These are phyloP conservation scores for Apis florea DNA, from an alignment of 1,140 invertebrate genomes.

Conservation along the genomic window DNA sequence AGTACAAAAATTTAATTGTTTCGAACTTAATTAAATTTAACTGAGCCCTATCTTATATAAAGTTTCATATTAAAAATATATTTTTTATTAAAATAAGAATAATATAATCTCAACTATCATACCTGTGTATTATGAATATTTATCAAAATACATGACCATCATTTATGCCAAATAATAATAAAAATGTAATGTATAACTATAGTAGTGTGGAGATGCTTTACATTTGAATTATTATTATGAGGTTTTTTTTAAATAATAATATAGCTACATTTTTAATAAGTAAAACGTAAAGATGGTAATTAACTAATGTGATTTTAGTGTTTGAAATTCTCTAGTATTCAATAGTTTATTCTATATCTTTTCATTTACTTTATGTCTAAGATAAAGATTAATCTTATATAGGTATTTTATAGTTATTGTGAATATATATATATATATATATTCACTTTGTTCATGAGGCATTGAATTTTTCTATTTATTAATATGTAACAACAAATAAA, in stretches of 20 bases:
- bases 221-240: slow-evolving; percentile 43
- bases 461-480: slow-evolving; percentile 69
- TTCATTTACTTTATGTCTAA: slow-evolving; percentile 73
- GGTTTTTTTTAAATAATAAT: slow-evolving; percentile 33
- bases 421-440: slow-evolving; percentile 63
- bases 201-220: slow-evolving; percentile 72
- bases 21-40: no score
- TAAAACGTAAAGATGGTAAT: slow-evolving; percentile 46
- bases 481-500: slow-evolving; percentile 79
- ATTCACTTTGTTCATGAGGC: slow-evolving; percentile 73
- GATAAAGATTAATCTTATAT: slow-evolving; percentile 68
- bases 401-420: slow-evolving; percentile 60
- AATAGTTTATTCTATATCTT: slow-evolving; percentile 71
- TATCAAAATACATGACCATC: slow-evolving; percentile 47
- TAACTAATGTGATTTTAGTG: slow-evolving; percentile 49
- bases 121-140: slow-evolving; percentile 4
- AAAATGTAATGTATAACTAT: slow-evolving; percentile 71
- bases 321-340: slow-evolving; percentile 61
- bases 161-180: slow-evolving; percentile 69
- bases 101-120: slow-evolving; percentile 11
- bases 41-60: not conserved
- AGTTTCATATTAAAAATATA: not conserved
- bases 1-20: no score
- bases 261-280: slow-evolving; percentile 26
- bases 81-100: not conserved